Percentiles rank a stretch among this genome's conserved stretches.
Conservation (phyloP, 2,888 invertebrate species). For the Thymelicus lineola region DNA sequence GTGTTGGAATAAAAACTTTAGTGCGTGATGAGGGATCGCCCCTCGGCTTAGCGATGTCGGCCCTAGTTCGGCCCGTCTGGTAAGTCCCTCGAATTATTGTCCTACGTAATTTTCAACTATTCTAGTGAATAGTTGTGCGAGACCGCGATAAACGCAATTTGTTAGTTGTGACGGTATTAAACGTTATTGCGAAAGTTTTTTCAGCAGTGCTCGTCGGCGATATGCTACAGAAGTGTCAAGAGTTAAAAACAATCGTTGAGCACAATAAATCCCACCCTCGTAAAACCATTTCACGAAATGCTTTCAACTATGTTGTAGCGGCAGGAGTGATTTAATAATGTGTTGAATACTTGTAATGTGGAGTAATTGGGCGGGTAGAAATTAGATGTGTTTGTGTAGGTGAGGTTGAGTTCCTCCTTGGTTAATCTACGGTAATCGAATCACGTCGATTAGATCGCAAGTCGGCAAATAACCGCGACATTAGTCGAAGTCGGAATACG, state of each 20-base stretch:
- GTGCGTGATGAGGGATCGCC: conserved; percentile 78
- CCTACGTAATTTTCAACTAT: conserved; percentile 23
- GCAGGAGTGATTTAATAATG: conserved; percentile 43
- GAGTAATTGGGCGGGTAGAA: conserved; percentile 38
- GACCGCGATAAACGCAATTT: conserved; percentile 25
- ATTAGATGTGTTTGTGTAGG: conserved; percentile 43
- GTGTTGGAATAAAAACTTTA: conserved; percentile 63
- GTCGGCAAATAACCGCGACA: conserved; percentile 65
- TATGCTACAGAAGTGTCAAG: conserved; percentile 70
- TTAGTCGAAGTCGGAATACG: conserved; percentile 66
- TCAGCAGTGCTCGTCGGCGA: conserved; percentile 75
- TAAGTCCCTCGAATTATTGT: conserved; percentile 62
- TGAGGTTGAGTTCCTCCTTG: conserved; percentile 53
- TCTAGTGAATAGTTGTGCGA: conserved; percentile 29
- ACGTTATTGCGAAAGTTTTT: conserved; percentile 56
- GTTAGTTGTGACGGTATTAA: conserved; percentile 43
- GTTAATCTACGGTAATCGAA: conserved; percentile 64
- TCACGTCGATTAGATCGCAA: conserved; percentile 59
- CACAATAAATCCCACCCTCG: conserved; percentile 84
- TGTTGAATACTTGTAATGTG: conserved; percentile 36
- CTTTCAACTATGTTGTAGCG: conserved; percentile 66
- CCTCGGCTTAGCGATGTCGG: conserved; percentile 81
- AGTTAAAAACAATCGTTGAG: conserved; percentile 67
- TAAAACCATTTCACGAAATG: conserved; percentile 85
- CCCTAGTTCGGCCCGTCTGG: conserved; percentile 83